Percentiles rank a stretch among this genome's conserved stretches.
phyloP scores from a whole-genome alignment of 2,113 vertebrate genomes.

The Picathartes gymnocephalus region DNA sequence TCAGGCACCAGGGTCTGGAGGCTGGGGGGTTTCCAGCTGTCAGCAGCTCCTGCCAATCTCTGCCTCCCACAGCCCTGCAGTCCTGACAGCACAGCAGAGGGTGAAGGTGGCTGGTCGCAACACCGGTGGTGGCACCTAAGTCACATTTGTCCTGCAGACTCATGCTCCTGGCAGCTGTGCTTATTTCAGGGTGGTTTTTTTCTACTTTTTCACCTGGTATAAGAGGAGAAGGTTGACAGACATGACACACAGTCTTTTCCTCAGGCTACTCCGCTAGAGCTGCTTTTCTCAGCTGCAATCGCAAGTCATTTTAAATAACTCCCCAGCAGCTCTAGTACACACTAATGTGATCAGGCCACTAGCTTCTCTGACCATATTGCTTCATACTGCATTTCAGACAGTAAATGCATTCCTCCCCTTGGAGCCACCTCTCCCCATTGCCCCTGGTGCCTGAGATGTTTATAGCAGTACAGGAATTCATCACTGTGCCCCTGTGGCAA shows the following conservation, averaged over 20 bases:
- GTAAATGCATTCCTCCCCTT: slow-evolving; percentile 21
- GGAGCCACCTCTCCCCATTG: not conserved
- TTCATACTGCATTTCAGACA: slow-evolving; percentile 40
- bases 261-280: not conserved
- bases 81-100: rapidly evolving
- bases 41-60: not conserved
- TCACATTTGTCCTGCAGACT: not conserved
- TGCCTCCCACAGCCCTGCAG: not conserved
- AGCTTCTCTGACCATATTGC: slow-evolving; percentile 53
- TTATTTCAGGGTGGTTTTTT: not conserved
- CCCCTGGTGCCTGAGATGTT: not conserved
- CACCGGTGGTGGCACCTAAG: not conserved
- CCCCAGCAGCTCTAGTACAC: not conserved
- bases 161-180: not conserved
- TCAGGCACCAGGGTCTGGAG: not conserved
- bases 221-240: not conserved
- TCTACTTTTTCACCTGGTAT: not conserved
- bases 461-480: slow-evolving; percentile 13
- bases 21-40: not conserved
- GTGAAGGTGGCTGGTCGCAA: not conserved
- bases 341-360: slow-evolving; percentile 48
- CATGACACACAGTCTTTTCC: slow-evolving; percentile 9
- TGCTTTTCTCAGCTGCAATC: slow-evolving; percentile 49
- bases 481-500: slow-evolving; percentile 13
- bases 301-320: slow-evolving; percentile 47